A percentile compares a stretch with the other conserved stretches of the same genome.
Conservation (phyloP, 2,797 vertebrate species). For the Muscicapa striata region DNA sequence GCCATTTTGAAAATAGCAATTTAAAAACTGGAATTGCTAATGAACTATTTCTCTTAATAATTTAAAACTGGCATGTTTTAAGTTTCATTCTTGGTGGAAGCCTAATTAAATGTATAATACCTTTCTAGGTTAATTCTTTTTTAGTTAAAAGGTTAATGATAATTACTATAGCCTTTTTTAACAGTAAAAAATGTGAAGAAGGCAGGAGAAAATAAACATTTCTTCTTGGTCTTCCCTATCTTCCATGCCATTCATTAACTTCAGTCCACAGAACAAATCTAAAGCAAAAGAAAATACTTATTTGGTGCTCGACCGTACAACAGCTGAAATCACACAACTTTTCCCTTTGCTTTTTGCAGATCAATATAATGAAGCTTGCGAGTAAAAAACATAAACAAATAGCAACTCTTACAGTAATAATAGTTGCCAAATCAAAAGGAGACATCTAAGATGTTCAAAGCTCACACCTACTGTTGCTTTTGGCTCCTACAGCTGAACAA, state of each 20-base stretch:
- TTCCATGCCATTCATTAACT: neutral
- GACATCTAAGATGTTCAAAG: neutral
- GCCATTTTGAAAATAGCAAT: neutral
- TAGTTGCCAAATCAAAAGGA: neutral
- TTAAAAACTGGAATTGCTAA: neutral
- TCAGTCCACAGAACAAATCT: neutral
- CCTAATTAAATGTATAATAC: neutral
- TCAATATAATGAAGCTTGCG: neutral
- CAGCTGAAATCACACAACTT: fast-evolving
- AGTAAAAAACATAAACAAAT: neutral
- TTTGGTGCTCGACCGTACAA: neutral
- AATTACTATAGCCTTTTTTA: neutral
- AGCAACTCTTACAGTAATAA: neutral
- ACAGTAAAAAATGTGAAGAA: neutral
- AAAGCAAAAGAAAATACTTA: neutral
- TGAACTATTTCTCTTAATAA: neutral
- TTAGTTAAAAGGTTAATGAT: neutral
- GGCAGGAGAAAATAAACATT: neutral
- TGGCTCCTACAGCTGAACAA: neutral
- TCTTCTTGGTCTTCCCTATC: neutral
- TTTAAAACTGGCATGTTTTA: neutral
- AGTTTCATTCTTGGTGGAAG: neutral
- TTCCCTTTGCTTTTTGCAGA: neutral
- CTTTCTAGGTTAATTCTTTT: neutral
- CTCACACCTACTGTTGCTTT: neutral